These are phyloP conservation scores for Paratilapia polleni DNA, from an alignment of 2,113 vertebrate species.

Conservation along the genomic window DNA sequence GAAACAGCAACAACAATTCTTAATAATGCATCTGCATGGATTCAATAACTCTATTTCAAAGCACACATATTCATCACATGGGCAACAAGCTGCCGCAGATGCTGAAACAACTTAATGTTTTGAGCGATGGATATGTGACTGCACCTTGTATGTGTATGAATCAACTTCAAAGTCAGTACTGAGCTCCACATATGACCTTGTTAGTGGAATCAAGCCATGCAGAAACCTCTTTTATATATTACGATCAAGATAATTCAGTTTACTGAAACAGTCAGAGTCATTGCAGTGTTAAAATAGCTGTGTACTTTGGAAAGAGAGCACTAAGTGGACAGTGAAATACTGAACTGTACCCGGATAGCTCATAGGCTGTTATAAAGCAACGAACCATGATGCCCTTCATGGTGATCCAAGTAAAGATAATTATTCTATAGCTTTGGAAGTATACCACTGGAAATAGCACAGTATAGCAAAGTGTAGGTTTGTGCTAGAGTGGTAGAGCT, in stretches of 20 bases:
- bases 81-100: not conserved
- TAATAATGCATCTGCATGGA: conserved; percentile 25
- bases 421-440: not conserved
- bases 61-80: not conserved
- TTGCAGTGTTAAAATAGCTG: conserved; percentile 29
- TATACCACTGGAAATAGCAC: not conserved
- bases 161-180: conserved; percentile 15
- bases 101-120: not conserved
- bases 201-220: conserved; percentile 31
- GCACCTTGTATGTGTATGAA: not conserved
- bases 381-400: conserved; percentile 7
- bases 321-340: conserved; percentile 15
- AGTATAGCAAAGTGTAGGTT: not conserved
- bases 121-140: conserved; percentile 3
- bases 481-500: not conserved
- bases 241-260: conserved; percentile 16
- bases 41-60: conserved; percentile 11
- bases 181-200: conserved; percentile 21
- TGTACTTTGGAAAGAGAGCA: not conserved
- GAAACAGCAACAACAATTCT: conserved; percentile 2
- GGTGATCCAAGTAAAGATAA: conserved; percentile 4
- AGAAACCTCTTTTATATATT: conserved; percentile 30
- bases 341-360: conserved; percentile 4
- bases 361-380: conserved; percentile 21
- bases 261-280: conserved; percentile 6